Evolutionary conservation across 2,888 invertebrate species (phyloP).

Genomic region (Oligia latruncula): DNA sequence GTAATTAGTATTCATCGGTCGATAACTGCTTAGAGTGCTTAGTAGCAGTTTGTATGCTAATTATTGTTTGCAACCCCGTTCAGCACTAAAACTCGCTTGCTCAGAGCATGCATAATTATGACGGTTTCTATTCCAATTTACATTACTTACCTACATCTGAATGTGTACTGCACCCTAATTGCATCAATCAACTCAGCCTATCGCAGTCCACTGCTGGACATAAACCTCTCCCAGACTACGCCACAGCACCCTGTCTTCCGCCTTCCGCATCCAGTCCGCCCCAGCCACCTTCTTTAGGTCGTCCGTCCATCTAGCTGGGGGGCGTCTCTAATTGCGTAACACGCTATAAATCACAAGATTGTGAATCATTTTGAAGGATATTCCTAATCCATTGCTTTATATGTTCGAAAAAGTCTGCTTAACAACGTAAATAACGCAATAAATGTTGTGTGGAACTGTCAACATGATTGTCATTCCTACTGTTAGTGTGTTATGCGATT

Average conservation of each 20-base stretch:
- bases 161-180: neutral
- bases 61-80: neutral
- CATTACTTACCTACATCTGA: neutral
- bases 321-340: neutral
- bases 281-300: too few species aligned
- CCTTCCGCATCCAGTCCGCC: too few species aligned
- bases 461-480: too few species aligned
- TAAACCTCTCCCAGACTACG: too few species aligned
- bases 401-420: too few species aligned
- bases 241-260: too few species aligned
- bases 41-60: conserved; percentile 38
- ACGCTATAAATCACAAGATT: neutral
- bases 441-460: too few species aligned
- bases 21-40: conserved; percentile 2
- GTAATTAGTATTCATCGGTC: conserved; percentile 36
- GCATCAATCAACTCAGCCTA: too few species aligned
- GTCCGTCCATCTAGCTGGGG: too few species aligned
- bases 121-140: neutral
- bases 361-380: neutral
- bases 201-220: too few species aligned
- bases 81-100: conserved; percentile 8
- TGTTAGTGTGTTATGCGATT: too few species aligned
- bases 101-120: conserved; percentile 17
- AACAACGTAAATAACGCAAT: too few species aligned
- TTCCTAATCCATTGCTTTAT: neutral